Base-by-base conservation (phyloP, 2,113 vertebrate species). In the Silurus asotus region DNA sequence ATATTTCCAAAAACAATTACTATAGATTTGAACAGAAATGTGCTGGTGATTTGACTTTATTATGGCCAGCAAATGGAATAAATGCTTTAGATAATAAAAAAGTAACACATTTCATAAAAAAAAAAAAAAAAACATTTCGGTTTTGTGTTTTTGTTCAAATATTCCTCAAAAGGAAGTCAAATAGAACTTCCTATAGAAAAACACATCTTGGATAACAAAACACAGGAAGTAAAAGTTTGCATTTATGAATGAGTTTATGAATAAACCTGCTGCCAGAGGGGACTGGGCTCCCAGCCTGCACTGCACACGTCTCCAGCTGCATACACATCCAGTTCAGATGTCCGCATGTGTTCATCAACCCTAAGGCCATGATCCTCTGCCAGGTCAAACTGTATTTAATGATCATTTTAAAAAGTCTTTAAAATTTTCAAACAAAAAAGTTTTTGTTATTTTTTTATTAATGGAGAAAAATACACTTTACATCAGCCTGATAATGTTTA, bases 251-350 rank as follows among this genome's bases (percentile, higher is more conserved):
- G 14, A 15, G 74, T 37, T 53, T 25, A 8, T 15, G 19, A 13
- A 8, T 48, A 48, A 92, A 98, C 98, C 96, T 99, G 98, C 86
- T 98, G 97, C 97, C 98, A 99, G 75, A 96, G 88, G 0, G 93
- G 90, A 74, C 97, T 97, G 0, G 92, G 96, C 19, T 96, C 92
- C 98, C 98, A 99, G 1, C 96, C 92, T 0, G 94, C 95, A 0
- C 94, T 97, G 92, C 98, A 99, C 87, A 97, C 95, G 1, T 99
- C 98, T 19, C 98, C 98, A 8, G 97, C 97, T 0, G 98, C 97
- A 0, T 96, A 99, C 64, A 98, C 83, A 0, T 96, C 95, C 15
- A 93, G 90, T 82, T 96, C 90, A 0, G 97, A 97, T 0, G 98
- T 99, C 80, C 58, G 94, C 98, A 99, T 99, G 28, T 96, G 94